Conservation (phyloP, 2,113 vertebrate genomes). For the Perognathus longimembris region DNA sequence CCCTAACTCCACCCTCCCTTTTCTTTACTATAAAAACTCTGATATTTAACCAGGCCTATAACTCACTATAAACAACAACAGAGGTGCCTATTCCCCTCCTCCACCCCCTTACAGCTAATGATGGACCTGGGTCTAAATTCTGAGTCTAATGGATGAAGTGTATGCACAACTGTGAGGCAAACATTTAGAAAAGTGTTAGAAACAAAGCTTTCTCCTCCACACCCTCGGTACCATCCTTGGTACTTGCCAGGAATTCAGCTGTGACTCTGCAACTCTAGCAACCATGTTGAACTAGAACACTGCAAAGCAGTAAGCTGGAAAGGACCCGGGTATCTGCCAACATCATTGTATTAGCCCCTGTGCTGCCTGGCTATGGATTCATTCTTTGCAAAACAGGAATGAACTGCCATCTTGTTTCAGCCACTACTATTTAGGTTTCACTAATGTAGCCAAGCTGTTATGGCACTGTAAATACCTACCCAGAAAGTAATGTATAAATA, state of each 20-base stretch:
- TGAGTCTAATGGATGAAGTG: not conserved
- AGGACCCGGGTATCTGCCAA: not conserved
- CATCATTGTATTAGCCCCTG: too few relatives aligned
- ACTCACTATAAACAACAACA: not conserved
- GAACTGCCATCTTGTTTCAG: not conserved
- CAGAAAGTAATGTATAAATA: not conserved
- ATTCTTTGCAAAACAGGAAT: not conserved
- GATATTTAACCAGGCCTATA: not conserved
- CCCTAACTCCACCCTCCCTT: not conserved
- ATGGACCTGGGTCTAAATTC: not conserved
- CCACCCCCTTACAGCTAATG: not conserved
- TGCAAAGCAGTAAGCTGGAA: not conserved
- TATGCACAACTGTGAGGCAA: not conserved
- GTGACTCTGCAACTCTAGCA: not conserved
- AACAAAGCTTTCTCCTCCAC: not conserved
- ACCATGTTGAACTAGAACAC: not conserved
- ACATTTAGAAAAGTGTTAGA: not conserved
- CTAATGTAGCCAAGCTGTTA: not conserved
- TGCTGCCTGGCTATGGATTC: not conserved
- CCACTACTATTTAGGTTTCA: not conserved
- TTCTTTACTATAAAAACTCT: constrained; percentile 4
- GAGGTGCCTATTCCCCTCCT: not conserved
- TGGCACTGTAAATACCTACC: not conserved
- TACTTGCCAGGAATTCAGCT: not conserved
- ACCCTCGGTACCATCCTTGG: not conserved